Percentiles rank a stretch among this genome's conserved stretches.
Conservation (phyloP, 2,888 invertebrate species). For the Scrobipalpa costella region DNA sequence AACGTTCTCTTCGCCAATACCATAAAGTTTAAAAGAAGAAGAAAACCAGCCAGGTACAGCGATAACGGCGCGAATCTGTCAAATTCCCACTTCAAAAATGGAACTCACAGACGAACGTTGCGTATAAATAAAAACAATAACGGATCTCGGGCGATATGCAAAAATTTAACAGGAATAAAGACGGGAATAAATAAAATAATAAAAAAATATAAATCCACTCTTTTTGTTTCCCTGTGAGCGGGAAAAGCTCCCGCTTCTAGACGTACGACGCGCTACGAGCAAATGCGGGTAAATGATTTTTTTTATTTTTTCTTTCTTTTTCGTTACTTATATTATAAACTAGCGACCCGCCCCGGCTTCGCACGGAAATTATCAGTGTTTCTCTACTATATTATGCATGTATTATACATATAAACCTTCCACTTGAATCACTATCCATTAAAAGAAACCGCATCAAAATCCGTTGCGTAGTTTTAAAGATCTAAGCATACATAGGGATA, state of each 20-base stretch:
- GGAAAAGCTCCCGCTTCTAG: constrained; percentile 80
- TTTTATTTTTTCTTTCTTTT: too few species aligned
- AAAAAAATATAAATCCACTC: constrained; percentile 78
- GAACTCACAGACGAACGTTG: neutral
- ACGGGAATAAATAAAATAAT: constrained; percentile 78
- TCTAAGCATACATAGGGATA: too few species aligned
- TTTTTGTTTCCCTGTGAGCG: constrained; percentile 76
- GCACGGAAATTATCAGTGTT: too few species aligned
- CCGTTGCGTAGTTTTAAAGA: too few species aligned
- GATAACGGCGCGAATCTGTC: constrained; percentile 11
- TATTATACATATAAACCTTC: too few species aligned
- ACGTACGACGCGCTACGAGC: constrained; percentile 57
- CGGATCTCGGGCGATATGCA: constrained; percentile 64
- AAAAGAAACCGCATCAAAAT: too few species aligned
- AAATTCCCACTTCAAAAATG: constrained; percentile 13
- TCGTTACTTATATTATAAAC: too few species aligned
- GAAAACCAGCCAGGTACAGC: neutral
- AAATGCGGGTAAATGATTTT: constrained; percentile 46
- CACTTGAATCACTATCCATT: too few species aligned
- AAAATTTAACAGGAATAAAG: constrained; percentile 73
- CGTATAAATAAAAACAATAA: constrained; percentile 53
- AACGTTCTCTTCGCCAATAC: too few species aligned
- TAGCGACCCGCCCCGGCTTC: too few species aligned
- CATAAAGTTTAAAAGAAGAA: too few species aligned
- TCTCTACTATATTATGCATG: too few species aligned